These are phyloP conservation scores for Marmota flaviventris DNA, from an alignment of 2,113 vertebrate genomes.

Conservation along the genomic window DNA sequence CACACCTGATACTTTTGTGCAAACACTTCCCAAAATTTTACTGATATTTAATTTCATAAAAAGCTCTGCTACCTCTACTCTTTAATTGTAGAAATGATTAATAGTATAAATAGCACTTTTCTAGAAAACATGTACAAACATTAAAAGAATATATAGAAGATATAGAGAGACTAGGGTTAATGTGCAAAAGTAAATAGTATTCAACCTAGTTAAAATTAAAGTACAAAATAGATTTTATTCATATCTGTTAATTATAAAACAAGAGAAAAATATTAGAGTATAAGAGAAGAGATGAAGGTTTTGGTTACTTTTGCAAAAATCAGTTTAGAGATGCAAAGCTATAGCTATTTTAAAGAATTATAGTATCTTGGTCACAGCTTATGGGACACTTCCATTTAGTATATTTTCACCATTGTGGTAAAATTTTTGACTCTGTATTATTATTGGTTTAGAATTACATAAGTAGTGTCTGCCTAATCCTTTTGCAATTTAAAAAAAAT, in stretches of 20 bases:
- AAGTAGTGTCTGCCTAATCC: not conserved
- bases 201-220: constrained; percentile 39
- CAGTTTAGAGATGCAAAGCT: not conserved
- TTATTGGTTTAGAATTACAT: not conserved
- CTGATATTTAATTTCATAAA: constrained; percentile 12
- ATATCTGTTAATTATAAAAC: not conserved
- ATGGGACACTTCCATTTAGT: not conserved
- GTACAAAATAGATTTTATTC: not conserved
- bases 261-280: constrained; percentile 2
- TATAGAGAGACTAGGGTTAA: not conserved
- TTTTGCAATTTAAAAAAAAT: not conserved
- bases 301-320: constrained; percentile 45
- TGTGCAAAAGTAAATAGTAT: not conserved
- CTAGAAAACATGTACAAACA: not conserved
- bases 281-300: not conserved
- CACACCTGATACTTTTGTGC: not conserved
- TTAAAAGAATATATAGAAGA: not conserved
- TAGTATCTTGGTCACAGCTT: not conserved
- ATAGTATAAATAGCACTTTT: not conserved
- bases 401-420: not conserved
- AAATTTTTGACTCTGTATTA: not conserved
- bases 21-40: not conserved
- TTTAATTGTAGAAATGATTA: not conserved
- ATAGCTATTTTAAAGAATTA: constrained; percentile 3
- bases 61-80: not conserved